Evolutionary conservation across 2,888 invertebrate genomes (phyloP), one percentile per base, ranked within the genome.

Genomic region (Drosophila emarginata): DNA sequence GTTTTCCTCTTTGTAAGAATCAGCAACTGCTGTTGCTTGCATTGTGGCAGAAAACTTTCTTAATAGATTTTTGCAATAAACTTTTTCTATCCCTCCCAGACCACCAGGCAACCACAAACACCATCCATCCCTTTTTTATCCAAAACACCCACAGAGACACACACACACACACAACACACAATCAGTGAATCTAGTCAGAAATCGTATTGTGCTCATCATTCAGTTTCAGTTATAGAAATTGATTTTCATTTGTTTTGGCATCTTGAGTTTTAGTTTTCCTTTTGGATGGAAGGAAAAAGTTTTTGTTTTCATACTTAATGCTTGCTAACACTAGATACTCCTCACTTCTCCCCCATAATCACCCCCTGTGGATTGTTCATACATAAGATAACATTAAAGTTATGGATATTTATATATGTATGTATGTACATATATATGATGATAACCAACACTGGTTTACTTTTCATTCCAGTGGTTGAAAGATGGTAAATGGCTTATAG

Each of bases 21-120:
- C 70, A 73, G 56, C 77, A 82, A 79, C 83, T 82, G 81, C 81
- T 81, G 45, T 45, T 45, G 45, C 45, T 45, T 45, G 80, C 74
- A 80, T 65, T 80, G 80, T 80, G 79, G 78, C 74, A 72, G 45
- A 80, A 74, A 82, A 84, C 81, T 84, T 84, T 84, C 86, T 84
- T 84, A 84, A 84, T 84, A 84, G 84, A 80, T 86, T 84, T 84
- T 75, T 74, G 71, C 72, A 77, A 83, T 81, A 79, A 84, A 83
- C 65, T 83, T 84, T 82, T 70, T 66, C 56, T 52, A 66, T 62
- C 63, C 54, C 45, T 61, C 53, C 53, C n/a, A 18, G 28, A 12
- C 57, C 28, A 39, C 40, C 21, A 26, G 40, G 32, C 11, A 54
- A 64, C 51, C 39, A 18, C 54, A 32, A 39, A 52, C n/a, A 52